Evolutionary conservation across 2,888 invertebrate genomes (phyloP).

Genomic region (Stenotaenia linearis): DNA sequence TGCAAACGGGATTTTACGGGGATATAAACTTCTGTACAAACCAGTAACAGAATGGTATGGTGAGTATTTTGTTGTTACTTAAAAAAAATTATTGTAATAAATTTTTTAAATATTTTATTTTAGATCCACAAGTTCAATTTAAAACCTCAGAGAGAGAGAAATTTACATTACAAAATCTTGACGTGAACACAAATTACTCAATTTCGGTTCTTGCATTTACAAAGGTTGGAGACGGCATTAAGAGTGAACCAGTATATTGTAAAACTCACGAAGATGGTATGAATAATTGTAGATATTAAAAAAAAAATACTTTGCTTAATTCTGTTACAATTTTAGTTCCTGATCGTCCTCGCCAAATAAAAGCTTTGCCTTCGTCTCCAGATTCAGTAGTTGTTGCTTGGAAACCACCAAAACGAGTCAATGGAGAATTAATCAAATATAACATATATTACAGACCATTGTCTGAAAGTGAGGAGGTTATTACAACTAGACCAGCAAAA

Average conservation of each 20-base stretch:
- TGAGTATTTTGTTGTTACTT: neutral
- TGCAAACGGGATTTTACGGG: neutral
- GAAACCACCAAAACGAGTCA: neutral
- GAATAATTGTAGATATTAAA: too few relatives aligned
- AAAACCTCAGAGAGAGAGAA: neutral
- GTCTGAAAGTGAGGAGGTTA: neutral
- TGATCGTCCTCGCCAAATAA: neutral
- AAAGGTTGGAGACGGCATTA: neutral
- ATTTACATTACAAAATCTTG: neutral
- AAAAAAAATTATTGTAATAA: too few relatives aligned
- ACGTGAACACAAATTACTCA: neutral
- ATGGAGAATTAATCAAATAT: neutral
- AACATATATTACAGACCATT: neutral
- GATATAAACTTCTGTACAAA: neutral
- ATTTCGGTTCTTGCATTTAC: neutral
- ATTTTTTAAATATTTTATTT: neutral
- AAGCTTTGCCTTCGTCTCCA: neutral
- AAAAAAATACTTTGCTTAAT: too few relatives aligned
- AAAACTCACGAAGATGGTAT: neutral
- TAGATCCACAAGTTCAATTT: neutral
- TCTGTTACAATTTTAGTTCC: neutral
- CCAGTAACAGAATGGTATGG: neutral
- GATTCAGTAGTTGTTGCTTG: neutral
- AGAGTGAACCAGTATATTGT: neutral
- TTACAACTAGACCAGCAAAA: neutral